Conservation (phyloP, 2,797 vertebrate species). For the Clamator glandarius region DNA sequence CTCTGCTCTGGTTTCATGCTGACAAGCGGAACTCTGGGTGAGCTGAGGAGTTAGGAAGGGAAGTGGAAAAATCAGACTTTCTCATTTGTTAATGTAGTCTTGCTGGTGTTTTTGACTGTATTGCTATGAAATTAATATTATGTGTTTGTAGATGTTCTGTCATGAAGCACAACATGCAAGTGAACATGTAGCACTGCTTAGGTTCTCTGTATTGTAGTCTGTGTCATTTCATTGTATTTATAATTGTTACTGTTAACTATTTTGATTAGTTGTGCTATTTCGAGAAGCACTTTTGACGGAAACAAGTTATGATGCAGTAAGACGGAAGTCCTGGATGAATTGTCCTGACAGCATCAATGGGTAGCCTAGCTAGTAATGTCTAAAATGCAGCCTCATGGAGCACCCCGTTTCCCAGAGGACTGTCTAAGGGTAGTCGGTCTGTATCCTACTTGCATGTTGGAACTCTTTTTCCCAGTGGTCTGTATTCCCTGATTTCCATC, state of each 20-base stretch:
- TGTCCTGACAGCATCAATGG: neutral
- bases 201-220: neutral
- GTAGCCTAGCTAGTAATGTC: neutral
- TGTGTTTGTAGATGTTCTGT: neutral
- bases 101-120: neutral
- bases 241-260: neutral
- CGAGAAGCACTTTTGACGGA: neutral
- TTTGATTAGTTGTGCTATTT: neutral
- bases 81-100: neutral
- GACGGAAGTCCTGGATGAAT: neutral
- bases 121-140: neutral
- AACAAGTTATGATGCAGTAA: neutral
- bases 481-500: neutral
- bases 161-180: neutral
- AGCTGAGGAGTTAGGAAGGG: neutral
- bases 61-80: neutral
- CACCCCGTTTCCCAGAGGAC: neutral
- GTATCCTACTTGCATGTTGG: neutral
- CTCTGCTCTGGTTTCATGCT: neutral
- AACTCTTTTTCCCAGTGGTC: neutral
- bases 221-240: neutral
- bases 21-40: neutral
- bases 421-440: neutral
- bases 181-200: neutral
- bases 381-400: neutral